Base-by-base conservation (phyloP, 2,797 vertebrate genomes). In the Helicolenus hilgendorfi region DNA sequence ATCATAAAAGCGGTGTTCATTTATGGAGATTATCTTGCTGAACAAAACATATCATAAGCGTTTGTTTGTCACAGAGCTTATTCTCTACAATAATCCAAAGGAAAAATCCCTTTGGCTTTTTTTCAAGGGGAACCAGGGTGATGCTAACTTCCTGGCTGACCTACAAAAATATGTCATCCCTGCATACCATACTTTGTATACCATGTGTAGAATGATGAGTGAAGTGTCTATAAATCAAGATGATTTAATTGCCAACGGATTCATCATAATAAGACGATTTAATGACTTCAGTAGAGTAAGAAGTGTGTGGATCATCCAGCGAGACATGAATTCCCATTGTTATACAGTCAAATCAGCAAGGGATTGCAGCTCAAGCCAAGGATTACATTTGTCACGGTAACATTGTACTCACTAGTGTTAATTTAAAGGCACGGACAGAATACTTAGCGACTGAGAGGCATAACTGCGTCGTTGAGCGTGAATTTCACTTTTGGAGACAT, bases 351-450 rank as follows among this genome's bases (percentile, higher is more conserved):
- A 87, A 91, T 94, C 86, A 92, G 87, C 78, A 76, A 85, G 73
- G 90, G 80, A 94, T 91, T 92, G 84, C 68, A 73, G 82, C 92
- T 94, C 84, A 86, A 82, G 71, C 78, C 77, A 84, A 72, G 85
- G 89, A 95, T 96, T 95, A 87, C 77, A 95, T 96, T 94, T 92
- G 89, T 91, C 88, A 95, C 86, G 86, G 84, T 88, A 79, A 88
- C 91, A 92, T 80, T 92, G 82, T 86, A 89, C 82, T 27, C 26
- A 77, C 74, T 87, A 58, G 70, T 87, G 60, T 89, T 93, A 85
- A 94, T 94, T 94, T 85, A 83, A 95, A 92, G 65, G 41, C 81
- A 86, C 26, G 33, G 74, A 72, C 71, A 49, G 79, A 88, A 89
- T 75, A 89, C 72, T 90, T 80, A 80, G 76, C 63, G 33, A 88